phyloP scores from a whole-genome alignment of 2,797 vertebrate species.

The Poeciliopsis turneri region DNA sequence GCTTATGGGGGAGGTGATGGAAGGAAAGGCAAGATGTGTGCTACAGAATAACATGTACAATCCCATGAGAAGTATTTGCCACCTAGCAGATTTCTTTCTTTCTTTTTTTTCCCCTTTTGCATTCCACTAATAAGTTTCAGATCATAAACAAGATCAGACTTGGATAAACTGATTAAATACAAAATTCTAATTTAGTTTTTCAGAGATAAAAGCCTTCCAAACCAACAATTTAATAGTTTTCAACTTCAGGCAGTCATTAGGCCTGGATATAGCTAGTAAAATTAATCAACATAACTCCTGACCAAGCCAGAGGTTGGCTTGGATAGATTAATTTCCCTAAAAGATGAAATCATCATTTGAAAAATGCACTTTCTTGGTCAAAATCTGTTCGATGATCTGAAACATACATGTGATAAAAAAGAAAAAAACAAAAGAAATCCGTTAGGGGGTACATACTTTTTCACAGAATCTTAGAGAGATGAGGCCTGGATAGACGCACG shows the following conservation, averaged over 20 bases:
- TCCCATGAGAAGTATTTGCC: neutral
- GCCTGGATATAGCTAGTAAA: neutral
- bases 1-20: slow-evolving; percentile 34
- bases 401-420: neutral
- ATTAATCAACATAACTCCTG: neutral
- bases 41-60: neutral
- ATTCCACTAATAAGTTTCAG: neutral
- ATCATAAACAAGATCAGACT: neutral
- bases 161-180: neutral
- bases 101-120: neutral
- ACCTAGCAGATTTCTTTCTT: neutral
- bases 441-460: neutral
- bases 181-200: neutral
- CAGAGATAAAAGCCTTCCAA: neutral
- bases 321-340: neutral
- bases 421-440: neutral
- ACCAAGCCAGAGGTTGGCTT: neutral
- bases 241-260: neutral
- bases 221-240: no score
- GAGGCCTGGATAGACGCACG: slow-evolving; percentile 59
- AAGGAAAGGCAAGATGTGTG: slow-evolving; percentile 44
- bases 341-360: neutral
- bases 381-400: neutral
- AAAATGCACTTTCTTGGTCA: neutral
- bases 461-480: slow-evolving; percentile 65